Evolutionary conservation across 1,140 invertebrate genomes (phyloP).

Genomic region (Tetragnatha versicolor): DNA sequence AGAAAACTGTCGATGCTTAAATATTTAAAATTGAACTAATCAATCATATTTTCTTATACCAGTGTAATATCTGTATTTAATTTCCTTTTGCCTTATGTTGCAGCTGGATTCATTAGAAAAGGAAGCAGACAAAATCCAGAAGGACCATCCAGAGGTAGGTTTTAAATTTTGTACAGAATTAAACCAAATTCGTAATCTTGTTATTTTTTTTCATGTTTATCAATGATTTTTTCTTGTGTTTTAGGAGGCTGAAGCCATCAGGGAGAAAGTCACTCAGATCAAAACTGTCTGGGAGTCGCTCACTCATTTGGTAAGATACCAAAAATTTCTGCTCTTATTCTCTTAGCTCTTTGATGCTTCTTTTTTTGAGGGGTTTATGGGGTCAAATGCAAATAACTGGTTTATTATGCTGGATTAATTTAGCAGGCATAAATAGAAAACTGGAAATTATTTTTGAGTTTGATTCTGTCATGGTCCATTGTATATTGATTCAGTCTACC

Average conservation of each 20-base stretch:
- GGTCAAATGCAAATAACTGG: no score
- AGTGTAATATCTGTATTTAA: neutral
- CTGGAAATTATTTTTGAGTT: no score
- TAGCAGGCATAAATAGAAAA: no score
- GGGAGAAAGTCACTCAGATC: conserved; percentile 90
- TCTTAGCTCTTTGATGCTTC: no score
- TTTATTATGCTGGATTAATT: no score
- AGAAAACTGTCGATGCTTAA: neutral
- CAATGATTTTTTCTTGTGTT: conserved; percentile 6
- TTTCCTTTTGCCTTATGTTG: neutral
- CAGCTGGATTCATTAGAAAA: conserved; percentile 84
- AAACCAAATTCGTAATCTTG: neutral
- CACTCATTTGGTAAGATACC: conserved; percentile 86
- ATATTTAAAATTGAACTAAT: neutral
- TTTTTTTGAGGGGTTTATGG: no score
- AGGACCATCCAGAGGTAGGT: conserved; percentile 83
- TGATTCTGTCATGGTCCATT: no score
- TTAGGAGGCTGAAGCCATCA: conserved; percentile 85
- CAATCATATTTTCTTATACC: neutral
- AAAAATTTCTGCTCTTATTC: no score
- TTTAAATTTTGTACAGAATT: neutral
- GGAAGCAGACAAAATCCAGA: conserved; percentile 89
- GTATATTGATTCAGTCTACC: no score
- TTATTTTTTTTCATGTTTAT: neutral
- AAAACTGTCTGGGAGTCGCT: conserved; percentile 93